Conservation (phyloP, 2,797 vertebrate genomes). For the Paguma larvata region DNA sequence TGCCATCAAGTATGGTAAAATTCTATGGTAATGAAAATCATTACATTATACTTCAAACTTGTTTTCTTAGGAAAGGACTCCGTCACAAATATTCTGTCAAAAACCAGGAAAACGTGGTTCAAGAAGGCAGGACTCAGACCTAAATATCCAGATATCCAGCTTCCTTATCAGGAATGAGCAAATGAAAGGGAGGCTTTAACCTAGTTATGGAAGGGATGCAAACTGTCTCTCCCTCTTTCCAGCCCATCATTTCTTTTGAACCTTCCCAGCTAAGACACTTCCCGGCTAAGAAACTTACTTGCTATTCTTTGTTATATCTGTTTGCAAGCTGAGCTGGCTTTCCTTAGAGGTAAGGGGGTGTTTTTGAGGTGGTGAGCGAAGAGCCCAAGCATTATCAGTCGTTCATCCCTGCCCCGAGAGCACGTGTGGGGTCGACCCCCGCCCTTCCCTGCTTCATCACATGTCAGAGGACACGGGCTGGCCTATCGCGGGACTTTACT, state of each 20-base stretch:
- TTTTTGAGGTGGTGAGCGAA: neutral
- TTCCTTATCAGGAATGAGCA: neutral
- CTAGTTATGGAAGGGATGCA: neutral
- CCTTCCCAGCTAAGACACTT: neutral
- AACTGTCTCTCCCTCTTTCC: neutral
- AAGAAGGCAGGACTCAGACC: neutral
- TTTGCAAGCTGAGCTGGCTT: neutral
- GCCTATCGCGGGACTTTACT: neutral
- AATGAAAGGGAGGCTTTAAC: neutral
- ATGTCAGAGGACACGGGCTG: neutral
- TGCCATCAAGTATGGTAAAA: neutral
- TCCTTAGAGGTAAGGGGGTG: neutral
- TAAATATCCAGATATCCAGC: neutral
- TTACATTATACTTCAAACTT: neutral
- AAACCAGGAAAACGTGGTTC: neutral
- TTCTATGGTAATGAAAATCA: neutral
- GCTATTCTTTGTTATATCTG: neutral
- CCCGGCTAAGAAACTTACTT: neutral
- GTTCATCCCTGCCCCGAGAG: neutral
- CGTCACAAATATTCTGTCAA: neutral
- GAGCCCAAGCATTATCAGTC: neutral
- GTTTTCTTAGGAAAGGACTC: neutral
- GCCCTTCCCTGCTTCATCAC: neutral
- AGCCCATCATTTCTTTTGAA: neutral
- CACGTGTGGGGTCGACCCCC: neutral